Percentiles rank a stretch among this genome's conserved stretches.
Evolutionary conservation across 2,797 vertebrate genomes (phyloP).

Genomic region (Eptatretus atami): DNA sequence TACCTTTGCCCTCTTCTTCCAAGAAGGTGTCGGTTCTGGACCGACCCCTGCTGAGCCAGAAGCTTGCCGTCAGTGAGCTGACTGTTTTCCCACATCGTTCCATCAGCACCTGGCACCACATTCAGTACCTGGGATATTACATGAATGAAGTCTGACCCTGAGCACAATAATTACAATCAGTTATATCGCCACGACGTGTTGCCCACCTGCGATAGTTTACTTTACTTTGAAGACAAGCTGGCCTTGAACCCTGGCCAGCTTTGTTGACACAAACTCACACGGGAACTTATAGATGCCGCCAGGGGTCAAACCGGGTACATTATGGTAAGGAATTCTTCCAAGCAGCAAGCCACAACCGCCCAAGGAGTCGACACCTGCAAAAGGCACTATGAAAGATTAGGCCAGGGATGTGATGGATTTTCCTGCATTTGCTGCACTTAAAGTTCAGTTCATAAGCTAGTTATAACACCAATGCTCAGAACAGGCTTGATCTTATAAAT

Average conservation of each 20-base stretch:
- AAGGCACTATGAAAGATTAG: background rate
- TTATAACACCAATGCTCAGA: no score
- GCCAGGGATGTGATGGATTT: background rate
- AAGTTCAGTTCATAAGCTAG: no score
- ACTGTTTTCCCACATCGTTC: no score
- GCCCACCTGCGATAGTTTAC: constrained; percentile 23
- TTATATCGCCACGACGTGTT: no score
- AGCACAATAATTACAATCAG: no score
- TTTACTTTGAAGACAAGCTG: constrained; percentile 37
- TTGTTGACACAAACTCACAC: constrained; percentile 79
- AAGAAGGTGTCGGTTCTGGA: constrained; percentile 94
- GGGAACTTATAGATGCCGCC: constrained; percentile 33
- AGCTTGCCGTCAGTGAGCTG: constrained; percentile 9
- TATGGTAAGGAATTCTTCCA: constrained; percentile 71
- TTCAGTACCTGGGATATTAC: no score
- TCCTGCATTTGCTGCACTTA: no score
- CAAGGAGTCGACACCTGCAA: constrained; percentile 42
- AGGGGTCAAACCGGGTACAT: constrained; percentile 35
- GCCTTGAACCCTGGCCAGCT: constrained; percentile 71
- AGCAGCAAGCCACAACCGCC: constrained; percentile 40
- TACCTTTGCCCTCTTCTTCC: constrained; percentile 90
- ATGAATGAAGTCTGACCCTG: no score
- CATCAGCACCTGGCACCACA: no score
- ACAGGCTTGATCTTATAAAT: no score
- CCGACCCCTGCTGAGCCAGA: constrained; percentile 47